Base-by-base conservation (phyloP, 2,888 invertebrate species). In the Thysanoteuthis rhombus region DNA sequence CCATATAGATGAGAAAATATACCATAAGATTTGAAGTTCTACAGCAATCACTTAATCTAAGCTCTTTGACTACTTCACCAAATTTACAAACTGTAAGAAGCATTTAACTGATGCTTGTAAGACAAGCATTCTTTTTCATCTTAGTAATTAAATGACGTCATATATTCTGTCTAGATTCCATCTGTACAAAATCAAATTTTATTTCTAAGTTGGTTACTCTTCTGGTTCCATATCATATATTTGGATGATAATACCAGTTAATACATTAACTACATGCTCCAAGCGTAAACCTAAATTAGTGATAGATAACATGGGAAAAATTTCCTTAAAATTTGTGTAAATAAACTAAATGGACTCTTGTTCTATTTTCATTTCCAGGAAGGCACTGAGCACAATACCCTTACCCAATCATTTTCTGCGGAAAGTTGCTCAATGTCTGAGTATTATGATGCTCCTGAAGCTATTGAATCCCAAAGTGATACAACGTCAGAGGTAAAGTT, bases 391-490 rank as follows among this genome's bases (percentile, higher is more conserved):
- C 93, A 93, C 36, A 58, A 47, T 58, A 93, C 93, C 6, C 97
- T 98, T 95, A 98, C 98, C 94, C 98, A 98, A 96, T 98, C 98
- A 0, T 97, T 98, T 92, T 98, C 98, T 96, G 98, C 98, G 97
- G 98, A 98, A 96, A 98, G 98, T 42, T 96, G 97, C 93, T 98
- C 98, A 0, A 98, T 98, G 95, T 96, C 96, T 5, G 97, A 98
- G 97, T 98, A 98, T 97, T 98, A 98, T 96, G 98, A 98, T 97
- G 98, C 98, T 0, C 98, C 98, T 96, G 98, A 98, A 95, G 97
- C 97, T 94, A 95, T 95, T 93, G 97, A 96, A 42, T 96, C 95
- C 39, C 95, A 96, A 93, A 97, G 98, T 0, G 98, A 98, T 95
- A 98, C 98, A 2, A 98, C 98, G 2, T 98, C 98, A 3, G 98